These are phyloP conservation scores for Petrocephalus sullivani DNA, from an alignment of 2,797 vertebrate genomes.

Conservation along the genomic window DNA sequence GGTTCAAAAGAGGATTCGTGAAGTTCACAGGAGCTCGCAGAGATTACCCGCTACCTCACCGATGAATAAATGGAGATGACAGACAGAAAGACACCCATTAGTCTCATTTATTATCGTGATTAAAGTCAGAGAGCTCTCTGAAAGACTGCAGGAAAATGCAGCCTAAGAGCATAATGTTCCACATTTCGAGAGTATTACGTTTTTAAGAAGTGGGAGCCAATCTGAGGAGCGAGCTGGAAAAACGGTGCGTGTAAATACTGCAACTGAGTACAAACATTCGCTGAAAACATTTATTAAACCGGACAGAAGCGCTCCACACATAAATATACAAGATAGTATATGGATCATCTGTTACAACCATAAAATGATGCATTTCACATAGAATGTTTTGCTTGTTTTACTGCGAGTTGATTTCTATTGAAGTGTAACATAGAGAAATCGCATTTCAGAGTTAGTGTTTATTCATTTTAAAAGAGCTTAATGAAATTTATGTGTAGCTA, in stretches of 20 bases:
- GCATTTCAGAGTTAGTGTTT: not conserved
- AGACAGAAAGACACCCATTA: conserved; percentile 15
- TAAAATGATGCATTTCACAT: not conserved
- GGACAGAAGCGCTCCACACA: not conserved
- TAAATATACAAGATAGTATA: not conserved
- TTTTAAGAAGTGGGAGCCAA: conserved; percentile 1
- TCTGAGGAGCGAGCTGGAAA: not conserved
- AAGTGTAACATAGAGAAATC: not conserved
- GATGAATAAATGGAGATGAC: not conserved
- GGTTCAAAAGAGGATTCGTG: not conserved
- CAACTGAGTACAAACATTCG: not conserved
- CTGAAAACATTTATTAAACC: not conserved
- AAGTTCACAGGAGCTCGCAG: not conserved
- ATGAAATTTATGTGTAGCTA: not conserved
- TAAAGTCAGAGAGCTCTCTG: conserved; percentile 8
- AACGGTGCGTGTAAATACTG: not conserved
- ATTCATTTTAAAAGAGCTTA: not conserved
- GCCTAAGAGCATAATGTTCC: not conserved
- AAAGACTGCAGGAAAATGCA: not conserved
- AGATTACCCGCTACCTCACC: conserved; percentile 1
- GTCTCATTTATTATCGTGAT: conserved; percentile 14
- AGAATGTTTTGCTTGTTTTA: not conserved
- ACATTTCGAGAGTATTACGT: not conserved
- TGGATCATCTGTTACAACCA: not conserved
- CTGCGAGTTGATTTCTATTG: not conserved